Conservation (phyloP, 1,140 invertebrate species). For the Tribolium madens region DNA sequence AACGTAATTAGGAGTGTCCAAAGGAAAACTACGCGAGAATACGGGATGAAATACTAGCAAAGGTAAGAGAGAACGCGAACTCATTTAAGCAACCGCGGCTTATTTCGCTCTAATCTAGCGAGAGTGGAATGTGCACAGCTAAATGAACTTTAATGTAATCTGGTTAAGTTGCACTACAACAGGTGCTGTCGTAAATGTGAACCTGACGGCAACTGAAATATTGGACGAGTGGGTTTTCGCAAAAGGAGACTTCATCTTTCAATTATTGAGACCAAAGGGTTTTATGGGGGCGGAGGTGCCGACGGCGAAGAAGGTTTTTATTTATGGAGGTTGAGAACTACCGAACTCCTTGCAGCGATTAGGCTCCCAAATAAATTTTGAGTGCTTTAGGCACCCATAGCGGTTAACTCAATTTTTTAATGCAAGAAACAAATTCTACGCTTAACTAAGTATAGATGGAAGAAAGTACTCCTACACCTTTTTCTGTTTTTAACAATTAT, state of each 20-base stretch:
- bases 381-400: too few species aligned
- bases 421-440: too few species aligned
- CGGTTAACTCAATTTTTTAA: too few species aligned
- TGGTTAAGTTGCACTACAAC: slow-evolving; percentile 44
- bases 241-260: background rate
- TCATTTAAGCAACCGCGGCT: slow-evolving; percentile 42
- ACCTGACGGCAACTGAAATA: too few species aligned
- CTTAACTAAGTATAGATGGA: too few species aligned
- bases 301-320: too few species aligned
- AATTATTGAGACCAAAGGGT: background rate
- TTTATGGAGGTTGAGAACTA: too few species aligned
- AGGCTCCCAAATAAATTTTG: too few species aligned
- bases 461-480: too few species aligned
- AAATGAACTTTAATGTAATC: slow-evolving; percentile 51
- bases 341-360: too few species aligned
- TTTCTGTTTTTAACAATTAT: too few species aligned
- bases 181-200: slow-evolving; percentile 42
- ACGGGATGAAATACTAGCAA: slow-evolving; percentile 17
- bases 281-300: too few species aligned
- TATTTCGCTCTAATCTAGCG: slow-evolving; percentile 41
- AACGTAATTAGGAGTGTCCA: slow-evolving; percentile 19
- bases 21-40: background rate
- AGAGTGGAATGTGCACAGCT: slow-evolving; percentile 43
- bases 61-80: background rate
- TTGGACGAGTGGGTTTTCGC: background rate